Evolutionary conservation across 2,888 invertebrate genomes (phyloP).

Genomic region (Epistrophella euchroma): DNA sequence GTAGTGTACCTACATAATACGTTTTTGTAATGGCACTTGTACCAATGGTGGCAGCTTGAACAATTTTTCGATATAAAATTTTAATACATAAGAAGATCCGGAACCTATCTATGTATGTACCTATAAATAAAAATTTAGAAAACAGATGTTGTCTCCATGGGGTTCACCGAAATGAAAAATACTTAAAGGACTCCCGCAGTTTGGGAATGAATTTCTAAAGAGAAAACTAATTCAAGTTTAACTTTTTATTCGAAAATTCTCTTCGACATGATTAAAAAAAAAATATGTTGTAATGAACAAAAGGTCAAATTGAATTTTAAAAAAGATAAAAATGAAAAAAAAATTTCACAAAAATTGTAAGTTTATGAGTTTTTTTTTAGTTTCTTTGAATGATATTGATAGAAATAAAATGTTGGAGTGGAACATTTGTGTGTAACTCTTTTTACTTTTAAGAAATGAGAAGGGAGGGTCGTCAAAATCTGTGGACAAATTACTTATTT

Average conservation of each 20-base stretch:
- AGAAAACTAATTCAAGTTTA: background rate
- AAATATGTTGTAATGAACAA: background rate
- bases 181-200: background rate
- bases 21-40: background rate
- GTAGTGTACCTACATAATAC: too few species aligned
- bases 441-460: background rate
- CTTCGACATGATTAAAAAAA: background rate
- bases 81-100: background rate
- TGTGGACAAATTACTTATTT: background rate
- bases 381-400: background rate
- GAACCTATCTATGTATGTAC: background rate
- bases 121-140: background rate
- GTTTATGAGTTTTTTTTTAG: background rate
- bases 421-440: background rate
- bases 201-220: background rate
- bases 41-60: background rate
- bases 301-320: background rate
- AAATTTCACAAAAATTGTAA: background rate
- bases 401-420: too few species aligned
- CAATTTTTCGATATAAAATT: background rate
- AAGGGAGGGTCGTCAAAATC: background rate
- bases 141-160: background rate
- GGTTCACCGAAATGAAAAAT: background rate
- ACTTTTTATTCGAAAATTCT: background rate
- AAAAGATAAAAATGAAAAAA: too few species aligned